Conservation (phyloP, 2,113 vertebrate species). For the Choloepus hoffmanni region DNA sequence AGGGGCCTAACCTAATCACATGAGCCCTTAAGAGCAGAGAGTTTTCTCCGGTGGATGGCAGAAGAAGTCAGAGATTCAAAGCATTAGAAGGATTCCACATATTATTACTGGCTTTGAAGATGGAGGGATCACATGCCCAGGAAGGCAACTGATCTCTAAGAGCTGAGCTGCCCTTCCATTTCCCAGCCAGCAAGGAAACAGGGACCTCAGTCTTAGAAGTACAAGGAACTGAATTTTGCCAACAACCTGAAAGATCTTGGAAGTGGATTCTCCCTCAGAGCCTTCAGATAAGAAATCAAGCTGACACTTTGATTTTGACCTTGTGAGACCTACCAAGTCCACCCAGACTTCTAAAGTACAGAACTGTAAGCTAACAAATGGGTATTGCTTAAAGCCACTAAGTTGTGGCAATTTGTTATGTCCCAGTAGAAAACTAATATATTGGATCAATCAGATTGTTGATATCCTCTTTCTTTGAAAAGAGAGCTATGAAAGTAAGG, state of each 20-base stretch:
- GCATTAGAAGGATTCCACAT: background rate
- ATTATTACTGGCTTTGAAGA: background rate
- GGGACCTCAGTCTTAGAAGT: background rate
- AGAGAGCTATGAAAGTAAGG: background rate
- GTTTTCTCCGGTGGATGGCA: background rate
- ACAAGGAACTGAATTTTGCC: background rate
- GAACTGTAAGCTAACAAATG: background rate
- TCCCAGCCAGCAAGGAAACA: background rate
- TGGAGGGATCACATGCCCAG: background rate
- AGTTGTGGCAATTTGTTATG: background rate
- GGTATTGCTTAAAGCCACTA: background rate
- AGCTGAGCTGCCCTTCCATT: background rate
- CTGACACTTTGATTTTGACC: background rate
- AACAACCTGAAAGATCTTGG: background rate
- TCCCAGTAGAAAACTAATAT: background rate
- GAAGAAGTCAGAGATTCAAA: background rate
- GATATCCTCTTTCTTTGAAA: background rate
- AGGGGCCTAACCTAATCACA: background rate
- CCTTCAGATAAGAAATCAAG: background rate
- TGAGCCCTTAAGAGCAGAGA: background rate
- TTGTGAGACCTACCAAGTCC: background rate
- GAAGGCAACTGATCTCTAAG: background rate
- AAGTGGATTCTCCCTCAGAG: background rate
- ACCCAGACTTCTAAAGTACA: background rate
- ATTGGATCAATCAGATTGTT: background rate